Conservation (phyloP, 2,888 invertebrate genomes). For the Prenolepis imparis region DNA sequence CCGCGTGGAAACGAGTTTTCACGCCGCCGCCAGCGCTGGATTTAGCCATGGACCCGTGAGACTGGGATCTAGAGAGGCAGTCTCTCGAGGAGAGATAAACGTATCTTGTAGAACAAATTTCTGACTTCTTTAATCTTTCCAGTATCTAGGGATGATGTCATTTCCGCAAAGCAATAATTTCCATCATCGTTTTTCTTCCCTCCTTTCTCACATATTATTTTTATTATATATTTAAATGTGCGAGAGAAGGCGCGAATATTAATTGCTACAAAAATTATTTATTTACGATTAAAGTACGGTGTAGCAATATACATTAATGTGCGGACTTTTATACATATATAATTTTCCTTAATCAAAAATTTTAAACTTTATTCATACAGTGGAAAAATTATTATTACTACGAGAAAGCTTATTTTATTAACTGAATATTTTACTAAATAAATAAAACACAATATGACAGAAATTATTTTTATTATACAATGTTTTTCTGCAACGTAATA, state of each 20-base stretch:
- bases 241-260: background rate
- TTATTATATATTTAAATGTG: background rate
- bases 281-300: background rate
- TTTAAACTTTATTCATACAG: background rate
- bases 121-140: background rate
- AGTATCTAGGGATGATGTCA: background rate
- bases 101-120: slow-evolving; percentile 7
- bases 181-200: background rate
- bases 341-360: background rate
- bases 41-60: slow-evolving; percentile 30
- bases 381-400: background rate
- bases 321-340: background rate
- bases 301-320: background rate
- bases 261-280: background rate
- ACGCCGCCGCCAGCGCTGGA: slow-evolving; percentile 41
- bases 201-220: background rate
- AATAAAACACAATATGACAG: background rate
- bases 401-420: background rate
- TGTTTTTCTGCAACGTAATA: background rate
- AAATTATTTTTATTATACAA: background rate
- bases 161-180: background rate
- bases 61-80: background rate
- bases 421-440: background rate
- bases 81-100: background rate
- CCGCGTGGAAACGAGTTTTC: slow-evolving; percentile 56